Percentiles rank a stretch among this genome's conserved stretches.
These are phyloP conservation scores for Heliothis virescens DNA, from an alignment of 1,140 invertebrate species.

Conservation along the genomic window DNA sequence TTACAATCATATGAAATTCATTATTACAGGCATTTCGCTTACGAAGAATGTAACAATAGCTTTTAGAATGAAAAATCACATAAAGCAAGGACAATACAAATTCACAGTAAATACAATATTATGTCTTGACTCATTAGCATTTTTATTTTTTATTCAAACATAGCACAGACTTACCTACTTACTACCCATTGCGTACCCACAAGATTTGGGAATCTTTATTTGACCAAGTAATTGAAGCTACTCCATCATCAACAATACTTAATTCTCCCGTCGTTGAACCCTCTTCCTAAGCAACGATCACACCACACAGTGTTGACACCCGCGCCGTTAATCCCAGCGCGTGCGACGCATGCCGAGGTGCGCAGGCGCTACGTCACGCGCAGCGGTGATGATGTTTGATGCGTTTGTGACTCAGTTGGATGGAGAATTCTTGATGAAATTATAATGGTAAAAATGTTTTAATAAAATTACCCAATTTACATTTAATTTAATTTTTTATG, in stretches of 20 bases:
- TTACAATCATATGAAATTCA: too few species aligned
- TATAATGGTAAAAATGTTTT: too few species aligned
- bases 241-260: too few species aligned
- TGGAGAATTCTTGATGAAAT: background rate
- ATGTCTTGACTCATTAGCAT: background rate
- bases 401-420: background rate
- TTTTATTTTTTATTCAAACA: background rate
- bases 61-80: background rate
- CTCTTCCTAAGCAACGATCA: constrained; percentile 10
- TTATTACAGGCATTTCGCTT: too few species aligned
- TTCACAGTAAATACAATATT: background rate
- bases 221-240: too few species aligned
- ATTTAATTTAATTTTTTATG: too few species aligned
- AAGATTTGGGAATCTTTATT: too few species aligned
- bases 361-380: background rate
- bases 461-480: too few species aligned
- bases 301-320: constrained; percentile 36
- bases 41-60: too few species aligned
- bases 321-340: constrained; percentile 27
- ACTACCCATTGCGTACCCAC: too few species aligned
- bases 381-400: background rate
- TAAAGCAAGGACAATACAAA: background rate
- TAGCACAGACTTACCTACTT: background rate
- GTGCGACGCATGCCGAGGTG: constrained; percentile 17
- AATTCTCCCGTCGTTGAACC: background rate